Evolutionary conservation across 1,140 invertebrate species (phyloP), one percentile per base, ranked within the genome.

Genomic region (Microplitis mediator): DNA sequence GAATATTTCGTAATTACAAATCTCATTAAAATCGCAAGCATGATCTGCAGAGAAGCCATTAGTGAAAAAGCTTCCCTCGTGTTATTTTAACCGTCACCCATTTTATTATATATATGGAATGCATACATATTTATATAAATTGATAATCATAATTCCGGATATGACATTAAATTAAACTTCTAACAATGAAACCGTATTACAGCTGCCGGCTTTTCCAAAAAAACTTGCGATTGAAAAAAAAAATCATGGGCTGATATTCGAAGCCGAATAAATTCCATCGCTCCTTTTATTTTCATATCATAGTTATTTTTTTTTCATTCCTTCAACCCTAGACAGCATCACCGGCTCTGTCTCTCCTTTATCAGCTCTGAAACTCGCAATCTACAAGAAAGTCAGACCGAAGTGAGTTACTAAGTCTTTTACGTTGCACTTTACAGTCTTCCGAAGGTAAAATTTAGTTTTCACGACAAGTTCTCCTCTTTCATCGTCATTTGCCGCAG

Each of bases 21-120:
- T 83, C 81, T 84, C 82, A 81, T 85, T 84, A 84, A 83, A 83
- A 84, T 85, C 82, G 81, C 74, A 58, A 50, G 61, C 74, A 67
- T 72, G 73, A 74, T 63, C 73, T 76, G 69, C 35, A 65, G 70
- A 81, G 78, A 83, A 79, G 77, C 79, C 77, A 85, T 85, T 83
- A 84, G 78, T 78, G 75, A 79, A 73, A 63, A 52, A 61, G n/a
- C 45, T 58, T 36, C 35, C 39, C 50, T 32, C 62, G 14, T 4
- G 31, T 52, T 58, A 56, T 71, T 66, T 64, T 14, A 36, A 64
- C 36, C 13, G 32, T 36, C 32, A 64, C 45, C 35, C 11, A 64
- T 14, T 36, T 14, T 14, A 34, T 36, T 34, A 36, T 39, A 45
- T 34, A 23, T 45, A 56, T 56, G n/a, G 5, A 16, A 56, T 56